Evolutionary conservation across 2,888 invertebrate genomes (phyloP), one percentile per base, ranked within the genome.

Genomic region (Drosophila barbarae): DNA sequence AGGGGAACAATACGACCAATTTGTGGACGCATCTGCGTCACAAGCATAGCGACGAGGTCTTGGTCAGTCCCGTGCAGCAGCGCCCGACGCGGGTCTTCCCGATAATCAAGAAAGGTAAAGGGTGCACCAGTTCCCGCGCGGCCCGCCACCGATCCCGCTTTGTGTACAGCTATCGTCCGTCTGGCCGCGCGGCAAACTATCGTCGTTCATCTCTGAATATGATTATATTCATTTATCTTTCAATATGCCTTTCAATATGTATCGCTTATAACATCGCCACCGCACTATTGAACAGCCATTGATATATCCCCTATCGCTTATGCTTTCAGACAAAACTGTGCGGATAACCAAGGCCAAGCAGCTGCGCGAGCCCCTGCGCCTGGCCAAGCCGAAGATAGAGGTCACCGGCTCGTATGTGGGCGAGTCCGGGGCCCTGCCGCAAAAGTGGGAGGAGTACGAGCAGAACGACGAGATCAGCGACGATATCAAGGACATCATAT

Each of bases 361-460:
- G 15, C 59, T 67, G 35, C 53, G 84, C 7, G 70, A 76, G 30
- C 74, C 84, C 6, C 32, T 84, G 10, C 76, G 82, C 0, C 51
- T 84, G 21, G 72, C 74, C 18, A 79, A 79, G 28, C 82, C 84
- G n/a, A 81, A 84, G 61, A 38, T 78, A 15, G 60, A 68, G 9
- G 34, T 42, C 15, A 34, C 26, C 3, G 49, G 26, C 8, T 49
- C 68, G n/a, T 60, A 46, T 23, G 36, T 49, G 6, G 47, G 41
- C 38, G 68, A 68, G 10, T 4, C 65, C 4, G 79, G 84, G 0
- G 84, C 84, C 9, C 26, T 79, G 61, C 79, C 79, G 0, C 84
- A 80, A 15, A 79, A 84, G 50, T 79, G 79, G 79, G 84, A 79
- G 55, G 82, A 84, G 26, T 79, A 79, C 59, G 79, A 79, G 49